phyloP scores from a whole-genome alignment of 1,140 invertebrate species.

The Zeugodacus cucurbitae region DNA sequence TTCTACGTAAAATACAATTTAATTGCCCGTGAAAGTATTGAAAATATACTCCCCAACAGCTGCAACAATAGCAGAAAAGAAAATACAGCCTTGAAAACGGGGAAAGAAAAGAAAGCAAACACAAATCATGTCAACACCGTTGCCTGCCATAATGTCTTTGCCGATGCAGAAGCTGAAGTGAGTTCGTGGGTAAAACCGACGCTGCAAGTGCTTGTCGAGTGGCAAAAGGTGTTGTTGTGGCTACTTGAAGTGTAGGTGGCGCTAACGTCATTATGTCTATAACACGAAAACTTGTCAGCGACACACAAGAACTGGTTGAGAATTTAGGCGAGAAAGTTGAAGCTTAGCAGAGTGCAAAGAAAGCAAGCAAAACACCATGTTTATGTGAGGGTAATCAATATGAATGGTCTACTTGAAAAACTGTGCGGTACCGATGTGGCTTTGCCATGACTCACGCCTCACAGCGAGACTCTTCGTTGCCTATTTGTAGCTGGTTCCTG shows the following conservation, averaged over 20 bases:
- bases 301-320: neutral
- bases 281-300: neutral
- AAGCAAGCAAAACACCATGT: too few relatives aligned
- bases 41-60: neutral
- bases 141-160: neutral
- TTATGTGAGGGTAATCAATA: neutral
- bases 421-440: neutral
- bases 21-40: conserved; percentile 1
- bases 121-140: conserved; percentile 36
- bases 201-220: neutral
- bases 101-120: neutral
- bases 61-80: neutral
- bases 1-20: neutral
- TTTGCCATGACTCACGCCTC: neutral
- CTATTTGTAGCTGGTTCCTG: neutral
- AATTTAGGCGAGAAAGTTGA: neutral
- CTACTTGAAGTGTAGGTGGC: neutral
- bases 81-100: neutral
- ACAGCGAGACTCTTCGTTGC: neutral
- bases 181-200: neutral
- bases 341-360: neutral
- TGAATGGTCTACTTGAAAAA: neutral
- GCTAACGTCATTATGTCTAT: neutral
- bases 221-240: neutral
- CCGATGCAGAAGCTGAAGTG: neutral